Conservation (phyloP, 2,888 invertebrate species). For the Galerucella calmariensis region DNA sequence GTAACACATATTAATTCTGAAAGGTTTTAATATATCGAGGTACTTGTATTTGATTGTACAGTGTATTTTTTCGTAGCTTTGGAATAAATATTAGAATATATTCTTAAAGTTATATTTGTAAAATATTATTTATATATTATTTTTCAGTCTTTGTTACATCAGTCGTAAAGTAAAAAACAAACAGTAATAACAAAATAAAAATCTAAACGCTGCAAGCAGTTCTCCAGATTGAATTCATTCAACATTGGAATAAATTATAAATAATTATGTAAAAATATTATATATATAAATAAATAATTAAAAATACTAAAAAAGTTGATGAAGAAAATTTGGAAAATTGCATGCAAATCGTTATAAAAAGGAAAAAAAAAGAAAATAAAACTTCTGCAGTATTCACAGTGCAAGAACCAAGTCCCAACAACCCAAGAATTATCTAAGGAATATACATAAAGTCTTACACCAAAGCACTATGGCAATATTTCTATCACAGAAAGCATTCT, state of each 20-base stretch:
- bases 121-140: neutral
- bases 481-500: constrained; percentile 55
- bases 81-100: neutral
- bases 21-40: neutral
- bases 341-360: neutral
- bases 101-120: neutral
- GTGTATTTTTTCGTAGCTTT: neutral
- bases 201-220: neutral
- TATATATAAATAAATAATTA: neutral
- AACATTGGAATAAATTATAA: neutral
- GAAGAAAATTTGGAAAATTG: neutral
- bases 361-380: constrained; percentile 7
- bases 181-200: neutral
- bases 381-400: constrained; percentile 11
- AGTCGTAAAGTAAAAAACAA: neutral
- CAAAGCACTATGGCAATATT: constrained; percentile 37
- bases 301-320: neutral
- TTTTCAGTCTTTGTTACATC: neutral
- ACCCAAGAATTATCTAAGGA: constrained; percentile 8
- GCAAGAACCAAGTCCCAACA: constrained; percentile 14
- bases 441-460: constrained; percentile 11
- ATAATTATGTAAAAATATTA: too few species aligned
- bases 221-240: neutral
- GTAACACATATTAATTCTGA: neutral
- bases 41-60: constrained; percentile 13